phyloP scores from a whole-genome alignment of 2,888 invertebrate species.

The Petrolisthes cinctipes region DNA sequence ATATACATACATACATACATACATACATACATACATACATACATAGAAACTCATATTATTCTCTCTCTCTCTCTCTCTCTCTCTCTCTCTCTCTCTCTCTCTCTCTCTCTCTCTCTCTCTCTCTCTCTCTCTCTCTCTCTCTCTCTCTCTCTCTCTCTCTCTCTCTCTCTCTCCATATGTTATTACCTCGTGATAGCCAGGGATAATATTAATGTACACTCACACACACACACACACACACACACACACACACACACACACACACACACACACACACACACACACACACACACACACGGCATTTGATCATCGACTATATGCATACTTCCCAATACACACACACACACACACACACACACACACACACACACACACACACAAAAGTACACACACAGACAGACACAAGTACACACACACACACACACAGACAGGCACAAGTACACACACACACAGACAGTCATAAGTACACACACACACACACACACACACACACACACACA shows the following conservation, averaged over 20 bases:
- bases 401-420: not conserved
- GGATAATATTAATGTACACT: not conserved
- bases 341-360: too few species aligned
- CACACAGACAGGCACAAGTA: not conserved
- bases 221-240: constrained; percentile 5
- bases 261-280: not conserved
- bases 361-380: too few species aligned
- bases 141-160: not conserved
- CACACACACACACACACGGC: too few species aligned
- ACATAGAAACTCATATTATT: not conserved
- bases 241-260: not conserved
- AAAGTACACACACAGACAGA: not conserved
- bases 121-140: not conserved
- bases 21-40: too few species aligned
- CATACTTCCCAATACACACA: too few species aligned
- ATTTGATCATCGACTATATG: too few species aligned
- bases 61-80: not conserved
- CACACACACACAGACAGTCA: not conserved
- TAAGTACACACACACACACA: not conserved
- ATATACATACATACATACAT: too few species aligned
- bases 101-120: not conserved
- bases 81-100: not conserved
- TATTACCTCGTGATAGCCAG: too few species aligned
- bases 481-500: not conserved
- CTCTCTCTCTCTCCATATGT: too few species aligned